Conservation (phyloP, 2,888 invertebrate genomes). For the Ptychoptera albimana region DNA sequence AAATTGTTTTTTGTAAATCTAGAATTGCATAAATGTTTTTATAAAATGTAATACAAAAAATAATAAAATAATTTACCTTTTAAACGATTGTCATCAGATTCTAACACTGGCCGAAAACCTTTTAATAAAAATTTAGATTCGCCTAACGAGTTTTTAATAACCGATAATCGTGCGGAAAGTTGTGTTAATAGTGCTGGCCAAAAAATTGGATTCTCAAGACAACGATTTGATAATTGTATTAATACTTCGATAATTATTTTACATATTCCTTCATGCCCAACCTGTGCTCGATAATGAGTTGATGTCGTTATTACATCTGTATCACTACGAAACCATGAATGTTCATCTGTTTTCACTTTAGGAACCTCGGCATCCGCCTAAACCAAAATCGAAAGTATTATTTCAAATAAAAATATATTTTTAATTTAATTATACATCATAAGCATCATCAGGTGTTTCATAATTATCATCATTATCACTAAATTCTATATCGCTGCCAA, state of each 20-base stretch:
- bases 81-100: constrained; percentile 19
- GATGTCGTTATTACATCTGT: constrained; percentile 13
- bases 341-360: constrained; percentile 1
- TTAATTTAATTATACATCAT: constrained; percentile 16
- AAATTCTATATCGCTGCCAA: constrained; percentile 25
- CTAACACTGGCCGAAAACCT: constrained; percentile 25
- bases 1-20: constrained; percentile 48
- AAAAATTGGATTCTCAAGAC: constrained; percentile 18
- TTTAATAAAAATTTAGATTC: constrained; percentile 24
- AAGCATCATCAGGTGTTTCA: constrained; percentile 28
- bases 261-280: constrained; percentile 26
- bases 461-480: constrained; percentile 26
- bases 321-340: neutral
- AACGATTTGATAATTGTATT: constrained; percentile 22
- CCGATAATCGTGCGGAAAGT: constrained; percentile 24
- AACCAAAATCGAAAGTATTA: neutral
- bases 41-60: constrained; percentile 10
- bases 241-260: constrained; percentile 22
- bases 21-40: constrained; percentile 4
- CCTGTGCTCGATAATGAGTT: constrained; percentile 25
- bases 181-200: constrained; percentile 26
- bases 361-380: constrained; percentile 25
- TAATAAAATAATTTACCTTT: constrained; percentile 16
- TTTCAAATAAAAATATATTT: neutral
- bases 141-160: constrained; percentile 28